Conservation (phyloP, 2,113 vertebrate species). For the Mohoua ochrocephala region DNA sequence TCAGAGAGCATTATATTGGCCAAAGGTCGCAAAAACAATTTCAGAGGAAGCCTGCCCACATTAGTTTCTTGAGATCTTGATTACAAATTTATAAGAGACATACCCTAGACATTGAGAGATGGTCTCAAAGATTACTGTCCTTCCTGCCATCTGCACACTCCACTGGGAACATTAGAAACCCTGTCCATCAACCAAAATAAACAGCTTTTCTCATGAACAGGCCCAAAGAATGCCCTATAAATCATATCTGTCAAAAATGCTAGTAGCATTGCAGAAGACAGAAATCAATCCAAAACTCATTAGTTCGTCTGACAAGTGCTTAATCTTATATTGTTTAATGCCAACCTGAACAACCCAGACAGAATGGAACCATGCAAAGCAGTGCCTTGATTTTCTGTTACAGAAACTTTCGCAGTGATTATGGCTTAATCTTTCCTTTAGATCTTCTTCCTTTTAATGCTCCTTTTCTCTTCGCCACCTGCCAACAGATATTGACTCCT, state of each 20-base stretch:
- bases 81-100: constrained; percentile 69
- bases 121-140: constrained; percentile 46
- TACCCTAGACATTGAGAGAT: constrained; percentile 54
- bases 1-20: constrained; percentile 32
- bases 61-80: constrained; percentile 64
- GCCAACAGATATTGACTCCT: constrained; percentile 3
- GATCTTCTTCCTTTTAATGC: neutral
- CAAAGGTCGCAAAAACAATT: constrained; percentile 72
- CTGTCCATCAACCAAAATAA: constrained; percentile 75
- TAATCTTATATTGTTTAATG: constrained; percentile 77
- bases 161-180: constrained; percentile 64
- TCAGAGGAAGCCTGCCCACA: constrained; percentile 50
- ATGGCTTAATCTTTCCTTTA: constrained; percentile 57
- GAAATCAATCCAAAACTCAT: constrained; percentile 83
- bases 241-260: constrained; percentile 77
- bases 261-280: constrained; percentile 68
- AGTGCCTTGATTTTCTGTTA: constrained; percentile 45
- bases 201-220: constrained; percentile 74
- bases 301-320: constrained; percentile 75
- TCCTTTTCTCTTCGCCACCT: neutral
- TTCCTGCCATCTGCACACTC: constrained; percentile 59
- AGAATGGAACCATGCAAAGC: constrained; percentile 59
- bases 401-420: constrained; percentile 53
- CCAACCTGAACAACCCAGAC: constrained; percentile 33
- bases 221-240: constrained; percentile 72